Conservation (phyloP, 2,113 vertebrate genomes). For the Prunella himalayana region DNA sequence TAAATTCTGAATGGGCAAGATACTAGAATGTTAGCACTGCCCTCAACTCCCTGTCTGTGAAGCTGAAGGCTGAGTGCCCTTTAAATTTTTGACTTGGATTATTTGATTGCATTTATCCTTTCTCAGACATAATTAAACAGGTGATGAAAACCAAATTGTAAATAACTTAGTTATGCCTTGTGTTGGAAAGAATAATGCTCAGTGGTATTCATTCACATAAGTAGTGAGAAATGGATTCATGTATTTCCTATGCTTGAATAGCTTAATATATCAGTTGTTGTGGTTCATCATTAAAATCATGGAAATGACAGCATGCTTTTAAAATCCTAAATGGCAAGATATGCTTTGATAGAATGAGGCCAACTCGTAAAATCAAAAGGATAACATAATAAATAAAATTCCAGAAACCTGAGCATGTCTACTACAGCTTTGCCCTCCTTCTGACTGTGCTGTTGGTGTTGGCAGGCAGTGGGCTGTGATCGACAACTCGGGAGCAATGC, state of each 20-base stretch:
- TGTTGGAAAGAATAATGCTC: neutral
- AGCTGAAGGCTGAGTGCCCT: neutral
- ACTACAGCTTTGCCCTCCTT: conserved; percentile 45
- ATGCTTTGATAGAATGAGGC: conserved; percentile 44
- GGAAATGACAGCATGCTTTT: conserved; percentile 22
- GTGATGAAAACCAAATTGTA: conserved; percentile 26
- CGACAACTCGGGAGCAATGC: conserved; percentile 85
- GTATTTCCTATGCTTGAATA: neutral
- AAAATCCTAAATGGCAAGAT: neutral
- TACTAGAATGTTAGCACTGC: neutral
- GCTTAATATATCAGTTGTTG: neutral
- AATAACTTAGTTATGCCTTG: neutral
- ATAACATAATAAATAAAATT: conserved; percentile 53
- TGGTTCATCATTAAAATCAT: conserved; percentile 16
- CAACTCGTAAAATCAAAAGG: conserved; percentile 34
- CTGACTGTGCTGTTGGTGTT: conserved; percentile 71
- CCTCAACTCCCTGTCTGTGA: neutral
- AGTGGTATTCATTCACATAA: neutral
- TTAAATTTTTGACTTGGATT: neutral
- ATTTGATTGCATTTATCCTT: conserved; percentile 14
- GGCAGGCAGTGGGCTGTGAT: conserved; percentile 91
- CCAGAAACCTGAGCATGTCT: conserved; percentile 50
- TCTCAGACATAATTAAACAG: conserved; percentile 19
- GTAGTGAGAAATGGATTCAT: neutral
- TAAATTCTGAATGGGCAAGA: neutral